These are phyloP conservation scores for Periphyllus acericola DNA, from an alignment of 2,888 invertebrate species.

Conservation along the genomic window DNA sequence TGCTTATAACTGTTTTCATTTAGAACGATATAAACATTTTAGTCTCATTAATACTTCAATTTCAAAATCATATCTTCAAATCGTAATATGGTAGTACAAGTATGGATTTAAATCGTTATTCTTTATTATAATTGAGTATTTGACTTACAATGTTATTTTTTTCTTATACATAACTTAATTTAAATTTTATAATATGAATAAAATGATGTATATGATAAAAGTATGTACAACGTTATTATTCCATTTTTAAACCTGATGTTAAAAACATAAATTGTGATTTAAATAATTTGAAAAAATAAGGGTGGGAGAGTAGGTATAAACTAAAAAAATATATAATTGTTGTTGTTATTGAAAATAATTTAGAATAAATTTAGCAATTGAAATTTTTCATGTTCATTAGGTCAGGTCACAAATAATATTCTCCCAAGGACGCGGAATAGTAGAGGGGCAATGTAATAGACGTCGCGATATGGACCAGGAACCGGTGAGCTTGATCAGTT, in stretches of 20 bases:
- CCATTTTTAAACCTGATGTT: not conserved
- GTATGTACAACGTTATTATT: not conserved
- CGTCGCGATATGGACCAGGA: slow-evolving; percentile 60
- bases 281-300: not conserved
- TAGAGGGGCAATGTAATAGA: slow-evolving; percentile 48
- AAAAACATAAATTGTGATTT: not conserved
- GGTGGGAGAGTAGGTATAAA: not conserved
- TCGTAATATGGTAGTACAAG: too few species aligned
- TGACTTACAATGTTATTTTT: too few species aligned
- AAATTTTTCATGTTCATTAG: slow-evolving; percentile 58
- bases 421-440: slow-evolving; percentile 53
- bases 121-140: too few species aligned
- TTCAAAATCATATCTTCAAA: too few species aligned
- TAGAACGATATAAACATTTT: too few species aligned
- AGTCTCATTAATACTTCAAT: too few species aligned
- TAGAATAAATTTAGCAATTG: slow-evolving; percentile 28
- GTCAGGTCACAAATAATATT: slow-evolving; percentile 56
- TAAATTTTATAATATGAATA: too few species aligned
- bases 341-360: slow-evolving; percentile 48
- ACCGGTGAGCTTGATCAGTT: slow-evolving; percentile 60
- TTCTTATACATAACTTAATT: too few species aligned
- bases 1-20: too few species aligned
- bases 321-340: not conserved
- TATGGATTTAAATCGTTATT: too few species aligned
- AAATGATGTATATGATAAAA: too few species aligned